Evolutionary conservation across 2,797 vertebrate species (phyloP), one percentile per base, ranked within the genome.

Genomic region (Anguilla anguilla): DNA sequence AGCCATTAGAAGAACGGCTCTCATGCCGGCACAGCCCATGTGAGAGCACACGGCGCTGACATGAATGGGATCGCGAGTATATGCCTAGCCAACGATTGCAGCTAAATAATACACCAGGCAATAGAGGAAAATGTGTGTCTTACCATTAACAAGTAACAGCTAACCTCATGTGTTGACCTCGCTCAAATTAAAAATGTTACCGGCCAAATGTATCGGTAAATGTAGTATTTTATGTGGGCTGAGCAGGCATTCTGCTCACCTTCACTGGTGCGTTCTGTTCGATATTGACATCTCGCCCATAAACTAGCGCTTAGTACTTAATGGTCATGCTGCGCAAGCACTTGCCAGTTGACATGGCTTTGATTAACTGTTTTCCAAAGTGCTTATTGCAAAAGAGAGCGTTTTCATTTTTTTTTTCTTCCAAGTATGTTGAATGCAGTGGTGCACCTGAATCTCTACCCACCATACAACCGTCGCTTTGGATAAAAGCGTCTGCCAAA

Each of bases 1-100:
- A 55, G 25, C 82, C 82, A 83, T 55, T 83, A 31, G 46, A 83
- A 83, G 28, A 25, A 55, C n/a, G 49, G 82, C 49, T 83, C 43
- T 83, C n/a, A 31, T 53, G 31, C 49, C 49, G 25, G 82, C 51
- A 15, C 82, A 28, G 25, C 46, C 49, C 82, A 55, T 83, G 51
- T 51, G 82, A 55, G 49, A 53, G n/a, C n/a, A 31, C 46, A 53
- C 49, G 51, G 51, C 82, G 46, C 51, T 31, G 25, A 83, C 15
- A 83, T 53, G 82, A 83, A 83, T 81, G 77, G 35, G 77, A 81
- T 49, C 17, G 51, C 10, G 51, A 83, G 82, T 53, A 25, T 10
- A 83, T 28, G 46, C 43, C 35, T 82, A 1, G 39, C 22, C 39
- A 46, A 10, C 22, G 22, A 17, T 11, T 55, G 51, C 11, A 83